Evolutionary conservation across 2,888 invertebrate species (phyloP), one percentile per base, ranked within the genome.

Genomic region (Hirtodrosophila trivittata): DNA sequence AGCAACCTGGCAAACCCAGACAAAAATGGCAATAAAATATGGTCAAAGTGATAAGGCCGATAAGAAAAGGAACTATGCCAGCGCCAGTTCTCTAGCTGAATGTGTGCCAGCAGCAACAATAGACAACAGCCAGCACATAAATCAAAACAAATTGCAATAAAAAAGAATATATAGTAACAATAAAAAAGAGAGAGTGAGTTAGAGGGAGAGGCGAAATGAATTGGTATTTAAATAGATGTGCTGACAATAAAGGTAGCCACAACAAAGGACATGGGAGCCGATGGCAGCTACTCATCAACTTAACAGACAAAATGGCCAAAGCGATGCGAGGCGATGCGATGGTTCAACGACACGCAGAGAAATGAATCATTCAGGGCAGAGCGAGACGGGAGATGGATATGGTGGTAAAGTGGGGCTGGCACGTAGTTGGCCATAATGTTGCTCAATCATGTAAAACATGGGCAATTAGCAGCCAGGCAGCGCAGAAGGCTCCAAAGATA

Each of bases 371-470:
- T n/a, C n/a, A n/a, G n/a, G n/a, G n/a, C 13, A 45, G 13, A 3
- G 21, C 13, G 50, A 12, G n/a, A n/a, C n/a, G n/a, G n/a, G n/a
- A n/a, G n/a, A n/a, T n/a, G n/a, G n/a, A n/a, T n/a, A n/a, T n/a
- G n/a, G n/a, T n/a, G n/a, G n/a, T n/a, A n/a, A n/a, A n/a, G n/a
- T n/a, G n/a, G n/a, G n/a, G n/a, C 9, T 12, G 32, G 7, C n/a
- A n/a, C 14, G 43, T 26, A 47, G 63, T 39, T 56, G 72, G 13
- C 26, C 58, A 60, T 64, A 62, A 76, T 74, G 71, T 77, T 51
- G 74, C 66, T 66, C 81, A 77, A 67, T 81, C 66, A 66, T 77
- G 77, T 78, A 77, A 77, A 77, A 71, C 75, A 78, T 66, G 57
- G 70, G 60, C 77, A 78, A 84, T 84, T 84, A 81, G 75, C 65